Base-by-base conservation (phyloP, 1,140 invertebrate species). In the Steinernema feltiae region DNA sequence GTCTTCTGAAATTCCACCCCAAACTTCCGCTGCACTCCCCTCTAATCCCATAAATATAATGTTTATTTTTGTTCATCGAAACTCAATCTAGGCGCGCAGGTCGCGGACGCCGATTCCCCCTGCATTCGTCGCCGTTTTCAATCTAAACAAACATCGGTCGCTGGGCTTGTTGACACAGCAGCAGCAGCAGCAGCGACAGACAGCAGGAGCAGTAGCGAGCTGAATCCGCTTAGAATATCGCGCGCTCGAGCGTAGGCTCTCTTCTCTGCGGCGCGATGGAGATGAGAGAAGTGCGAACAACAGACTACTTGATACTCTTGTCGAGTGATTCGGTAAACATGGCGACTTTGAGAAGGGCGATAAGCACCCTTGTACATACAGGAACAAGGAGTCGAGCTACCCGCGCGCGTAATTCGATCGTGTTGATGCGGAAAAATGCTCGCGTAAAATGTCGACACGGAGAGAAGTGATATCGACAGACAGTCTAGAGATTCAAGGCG, bases 171-270 rank as follows among this genome's bases (percentile, higher is more conserved):
- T 63, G 53, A 63, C 53, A 63, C 53, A 63, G 53, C 53, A 27
- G 24, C 12, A 21, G 53, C 53, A 63, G 35, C 35, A 41, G 35
- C 18, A 41, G 35, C 35, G n/a, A 41, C 35, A 41, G 35, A 18
- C 35, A 7, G 35, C 18, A 63, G 53, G 7, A 63, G 53, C 53
- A 3, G 53, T 21, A 12, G 74, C 74, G 70, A 48, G 69, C 17
- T 69, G 74, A 70, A 75, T 75, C 69, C 69, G 69, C 74, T 35
- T 48, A 70, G 70, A 75, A 75, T 75, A 75, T 70, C 72, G n/a
- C 48, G 53, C 70, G 32, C 30, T 71, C 30, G 75, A 3, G 69
- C 46, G 2, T 32, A 15, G 15, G 53, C 7, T 3, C 53, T 3
- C 24, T 3, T 63, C 12, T n/a, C n/a, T n/a, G n/a, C n/a, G n/a